Evolutionary conservation across 2,113 vertebrate species (phyloP).

Genomic region (Chamaetylas fuelleborni): DNA sequence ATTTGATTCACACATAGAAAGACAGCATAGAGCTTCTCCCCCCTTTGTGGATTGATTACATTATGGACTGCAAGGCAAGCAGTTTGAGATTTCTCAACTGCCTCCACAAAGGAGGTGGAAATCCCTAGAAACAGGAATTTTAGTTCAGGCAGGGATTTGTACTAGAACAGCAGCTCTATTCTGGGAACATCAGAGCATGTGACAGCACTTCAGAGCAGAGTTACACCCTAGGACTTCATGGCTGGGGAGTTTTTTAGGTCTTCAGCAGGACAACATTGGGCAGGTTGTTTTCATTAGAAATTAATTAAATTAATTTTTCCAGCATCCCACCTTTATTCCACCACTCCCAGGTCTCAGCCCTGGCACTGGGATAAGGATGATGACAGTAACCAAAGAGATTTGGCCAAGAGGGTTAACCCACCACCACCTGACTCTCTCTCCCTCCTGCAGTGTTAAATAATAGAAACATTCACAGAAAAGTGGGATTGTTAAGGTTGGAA

Average conservation of each 20-base stretch:
- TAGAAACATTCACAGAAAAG: fast-evolving
- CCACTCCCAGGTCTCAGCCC: background rate
- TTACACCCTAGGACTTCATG: fast-evolving
- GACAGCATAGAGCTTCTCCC: background rate
- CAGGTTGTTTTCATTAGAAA: background rate
- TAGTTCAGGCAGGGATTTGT: background rate
- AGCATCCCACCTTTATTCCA: background rate
- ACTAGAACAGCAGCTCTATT: background rate
- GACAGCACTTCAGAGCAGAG: background rate
- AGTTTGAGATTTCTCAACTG: background rate
- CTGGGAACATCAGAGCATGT: background rate
- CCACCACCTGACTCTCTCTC: background rate
- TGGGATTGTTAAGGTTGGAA: background rate
- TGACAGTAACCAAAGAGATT: background rate
- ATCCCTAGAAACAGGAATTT: background rate
- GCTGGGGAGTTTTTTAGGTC: background rate
- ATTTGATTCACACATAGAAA: background rate
- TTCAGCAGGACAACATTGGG: background rate
- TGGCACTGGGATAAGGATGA: background rate
- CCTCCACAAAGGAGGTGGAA: background rate
- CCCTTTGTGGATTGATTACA: background rate
- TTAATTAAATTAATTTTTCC: background rate
- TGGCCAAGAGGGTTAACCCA: background rate
- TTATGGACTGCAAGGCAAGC: background rate
- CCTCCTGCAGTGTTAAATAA: background rate